A percentile compares a stretch with the other conserved stretches of the same genome.
These are phyloP conservation scores for Hippocampus guttulatus DNA, from an alignment of 2,113 vertebrate species.

Conservation along the genomic window DNA sequence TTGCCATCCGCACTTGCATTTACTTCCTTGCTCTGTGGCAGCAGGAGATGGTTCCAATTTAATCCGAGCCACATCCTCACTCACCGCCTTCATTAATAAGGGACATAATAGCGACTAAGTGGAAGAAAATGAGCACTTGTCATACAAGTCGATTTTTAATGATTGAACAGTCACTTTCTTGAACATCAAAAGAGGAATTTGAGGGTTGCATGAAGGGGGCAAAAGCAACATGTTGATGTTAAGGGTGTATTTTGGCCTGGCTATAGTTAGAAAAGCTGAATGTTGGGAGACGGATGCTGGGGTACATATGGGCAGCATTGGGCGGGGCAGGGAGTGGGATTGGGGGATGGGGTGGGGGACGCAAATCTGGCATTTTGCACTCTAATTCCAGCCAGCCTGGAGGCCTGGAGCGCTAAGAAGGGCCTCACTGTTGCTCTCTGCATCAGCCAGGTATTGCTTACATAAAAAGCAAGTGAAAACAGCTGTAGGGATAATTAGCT, in stretches of 20 bases:
- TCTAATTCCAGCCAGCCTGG: conserved; percentile 83
- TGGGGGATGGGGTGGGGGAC: conserved; percentile 55
- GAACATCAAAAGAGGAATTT: conserved; percentile 69
- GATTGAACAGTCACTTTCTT: conserved; percentile 82
- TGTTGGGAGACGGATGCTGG: conserved; percentile 55
- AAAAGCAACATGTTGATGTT: conserved; percentile 31
- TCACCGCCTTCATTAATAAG: conserved; percentile 80
- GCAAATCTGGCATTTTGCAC: conserved; percentile 83
- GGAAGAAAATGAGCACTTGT: conserved; percentile 59
- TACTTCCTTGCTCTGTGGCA: conserved; percentile 38
- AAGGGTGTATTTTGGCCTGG: conserved; percentile 22
- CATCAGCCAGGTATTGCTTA: conserved; percentile 93
- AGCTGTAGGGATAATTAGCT: conserved; percentile 90
- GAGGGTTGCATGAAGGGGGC: conserved; percentile 39
- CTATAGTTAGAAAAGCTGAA: conserved; percentile 37
- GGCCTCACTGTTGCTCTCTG: conserved; percentile 84
- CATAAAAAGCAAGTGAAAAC: conserved; percentile 92
- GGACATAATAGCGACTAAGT: conserved; percentile 61
- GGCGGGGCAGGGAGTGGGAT: not conserved
- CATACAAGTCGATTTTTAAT: conserved; percentile 79
- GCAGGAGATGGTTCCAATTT: conserved; percentile 83
- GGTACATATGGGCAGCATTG: conserved; percentile 51
- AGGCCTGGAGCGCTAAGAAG: conserved; percentile 81
- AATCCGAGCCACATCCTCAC: conserved; percentile 73
- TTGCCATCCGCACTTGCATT: conserved; percentile 12